These are phyloP conservation scores for Cephonodes hylas DNA, from an alignment of 2,888 invertebrate genomes.

Conservation along the genomic window DNA sequence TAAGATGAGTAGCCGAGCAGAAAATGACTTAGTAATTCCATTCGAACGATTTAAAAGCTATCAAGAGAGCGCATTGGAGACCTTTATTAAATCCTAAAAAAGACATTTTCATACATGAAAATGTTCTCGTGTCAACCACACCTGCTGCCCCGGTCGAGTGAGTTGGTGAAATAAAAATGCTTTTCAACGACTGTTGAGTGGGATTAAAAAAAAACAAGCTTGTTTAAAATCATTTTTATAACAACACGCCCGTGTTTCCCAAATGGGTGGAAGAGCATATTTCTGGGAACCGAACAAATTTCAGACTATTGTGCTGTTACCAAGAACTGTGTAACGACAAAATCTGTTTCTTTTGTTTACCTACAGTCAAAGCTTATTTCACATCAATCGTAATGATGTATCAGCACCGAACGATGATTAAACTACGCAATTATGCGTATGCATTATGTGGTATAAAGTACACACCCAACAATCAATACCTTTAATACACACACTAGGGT, in stretches of 20 bases:
- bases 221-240: neutral
- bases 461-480: too few species aligned
- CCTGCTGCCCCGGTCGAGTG: neutral
- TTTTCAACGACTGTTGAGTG: neutral
- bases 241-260: too few species aligned
- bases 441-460: neutral
- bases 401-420: too few species aligned
- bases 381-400: too few species aligned
- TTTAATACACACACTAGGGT: too few species aligned
- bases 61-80: neutral
- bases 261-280: too few species aligned
- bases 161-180: neutral
- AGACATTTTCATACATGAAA: neutral
- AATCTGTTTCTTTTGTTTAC: too few species aligned
- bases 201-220: neutral
- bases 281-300: too few species aligned
- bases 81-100: neutral
- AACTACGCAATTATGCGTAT: too few species aligned
- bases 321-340: too few species aligned
- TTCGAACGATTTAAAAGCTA: neutral
- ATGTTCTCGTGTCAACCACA: neutral
- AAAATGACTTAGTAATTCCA: constrained; percentile 5
- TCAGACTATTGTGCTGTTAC: too few species aligned
- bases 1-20: neutral
- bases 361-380: too few species aligned